phyloP scores from a whole-genome alignment of 2,888 invertebrate genomes.

The Xanthorhoe designata region DNA sequence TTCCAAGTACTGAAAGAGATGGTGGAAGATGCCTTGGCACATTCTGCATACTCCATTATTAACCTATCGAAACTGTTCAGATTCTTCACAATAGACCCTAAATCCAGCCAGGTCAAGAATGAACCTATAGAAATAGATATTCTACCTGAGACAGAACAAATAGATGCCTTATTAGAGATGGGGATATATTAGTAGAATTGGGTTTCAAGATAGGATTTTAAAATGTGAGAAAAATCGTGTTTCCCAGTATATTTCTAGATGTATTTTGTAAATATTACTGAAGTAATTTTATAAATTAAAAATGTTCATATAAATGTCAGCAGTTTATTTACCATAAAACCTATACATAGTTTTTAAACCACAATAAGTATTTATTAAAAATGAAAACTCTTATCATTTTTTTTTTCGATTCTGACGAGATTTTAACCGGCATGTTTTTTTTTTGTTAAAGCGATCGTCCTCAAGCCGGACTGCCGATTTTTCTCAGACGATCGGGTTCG shows the following conservation, averaged over 20 bases:
- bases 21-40: constrained; percentile 88
- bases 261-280: neutral
- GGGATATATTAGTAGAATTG: constrained; percentile 66
- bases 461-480: too few species aligned
- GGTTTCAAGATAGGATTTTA: neutral
- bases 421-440: too few species aligned
- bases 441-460: too few species aligned
- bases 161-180: constrained; percentile 78
- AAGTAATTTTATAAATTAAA: constrained; percentile 19
- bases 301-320: constrained; percentile 6
- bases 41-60: constrained; percentile 89
- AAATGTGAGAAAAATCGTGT: constrained; percentile 18
- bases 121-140: constrained; percentile 76
- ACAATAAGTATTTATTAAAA: too few species aligned
- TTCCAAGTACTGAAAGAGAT: constrained; percentile 88
- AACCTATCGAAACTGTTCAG: constrained; percentile 86
- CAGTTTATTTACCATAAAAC: constrained; percentile 20
- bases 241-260: constrained; percentile 3
- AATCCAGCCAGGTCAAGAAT: constrained; percentile 59
- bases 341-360: neutral
- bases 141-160: constrained; percentile 77
- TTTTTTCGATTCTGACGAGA: too few species aligned
- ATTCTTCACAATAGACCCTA: constrained; percentile 72
- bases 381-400: too few species aligned
- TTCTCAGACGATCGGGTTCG: too few species aligned